Percentiles rank a stretch among this genome's conserved stretches.
Conservation (phyloP, 2,113 vertebrate species). For the Oreocharis arfaki region DNA sequence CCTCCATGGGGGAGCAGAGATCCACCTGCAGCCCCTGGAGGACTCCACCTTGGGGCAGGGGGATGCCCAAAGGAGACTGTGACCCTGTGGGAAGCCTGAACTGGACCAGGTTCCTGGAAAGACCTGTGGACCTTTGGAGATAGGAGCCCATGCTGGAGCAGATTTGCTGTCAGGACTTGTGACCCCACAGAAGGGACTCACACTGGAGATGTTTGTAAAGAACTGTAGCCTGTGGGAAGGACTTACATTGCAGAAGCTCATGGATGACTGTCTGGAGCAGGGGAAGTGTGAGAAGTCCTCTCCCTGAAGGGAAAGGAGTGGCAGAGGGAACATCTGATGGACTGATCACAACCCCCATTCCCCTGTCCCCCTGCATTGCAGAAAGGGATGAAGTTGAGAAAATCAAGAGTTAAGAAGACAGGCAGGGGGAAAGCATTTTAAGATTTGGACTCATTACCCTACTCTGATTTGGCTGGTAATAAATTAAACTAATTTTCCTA, state of each 20-base stretch:
- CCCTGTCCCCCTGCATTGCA: neutral
- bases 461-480: neutral
- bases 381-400: neutral
- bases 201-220: neutral
- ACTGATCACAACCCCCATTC: neutral
- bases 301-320: neutral
- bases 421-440: neutral
- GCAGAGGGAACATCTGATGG: neutral
- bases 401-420: neutral
- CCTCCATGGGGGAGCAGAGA: neutral
- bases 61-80: neutral
- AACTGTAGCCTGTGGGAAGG: neutral
- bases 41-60: neutral
- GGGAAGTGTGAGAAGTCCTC: neutral
- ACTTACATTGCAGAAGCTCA: fast-evolving
- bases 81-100: neutral
- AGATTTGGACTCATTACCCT: neutral
- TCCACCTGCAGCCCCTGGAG: neutral
- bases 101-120: neutral
- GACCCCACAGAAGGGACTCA: neutral
- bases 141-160: neutral
- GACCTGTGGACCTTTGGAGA: no score
- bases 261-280: neutral
- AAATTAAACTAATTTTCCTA: neutral
- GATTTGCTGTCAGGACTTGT: neutral